Evolutionary conservation across 2,888 invertebrate genomes (phyloP).

Genomic region (Mythimna lalbum): DNA sequence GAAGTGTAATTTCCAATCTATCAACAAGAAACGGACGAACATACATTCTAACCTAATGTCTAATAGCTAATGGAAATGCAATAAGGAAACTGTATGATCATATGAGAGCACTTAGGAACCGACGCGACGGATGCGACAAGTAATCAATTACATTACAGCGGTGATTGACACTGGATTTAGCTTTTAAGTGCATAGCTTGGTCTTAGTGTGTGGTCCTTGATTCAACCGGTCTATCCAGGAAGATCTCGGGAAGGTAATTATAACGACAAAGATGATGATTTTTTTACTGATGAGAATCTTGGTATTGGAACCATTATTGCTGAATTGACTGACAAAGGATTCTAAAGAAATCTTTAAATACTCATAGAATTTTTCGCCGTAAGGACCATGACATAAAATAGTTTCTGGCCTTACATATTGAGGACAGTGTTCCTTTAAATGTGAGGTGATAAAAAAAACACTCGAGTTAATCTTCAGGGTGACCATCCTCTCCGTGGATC

Average conservation of each 20-base stretch:
- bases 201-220: constrained; percentile 43
- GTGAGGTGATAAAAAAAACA: no score
- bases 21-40: not conserved
- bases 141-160: constrained; percentile 50
- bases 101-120: constrained; percentile 26
- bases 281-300: not conserved
- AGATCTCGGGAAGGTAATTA: constrained; percentile 12
- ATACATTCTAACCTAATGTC: not conserved
- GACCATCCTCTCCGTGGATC: no score
- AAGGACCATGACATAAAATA: not conserved
- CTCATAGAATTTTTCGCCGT: no score
- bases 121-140: constrained; percentile 29
- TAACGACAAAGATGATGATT: not conserved
- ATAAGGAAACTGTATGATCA: constrained; percentile 38
- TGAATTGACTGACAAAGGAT: not conserved
- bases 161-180: constrained; percentile 38
- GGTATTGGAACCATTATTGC: not conserved
- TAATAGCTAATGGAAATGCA: constrained; percentile 33
- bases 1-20: not conserved
- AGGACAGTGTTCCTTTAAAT: no score
- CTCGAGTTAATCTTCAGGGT: no score
- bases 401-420: no score
- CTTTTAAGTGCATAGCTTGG: constrained; percentile 26
- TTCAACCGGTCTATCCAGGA: constrained; percentile 24
- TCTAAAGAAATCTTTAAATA: not conserved